phyloP scores from a whole-genome alignment of 2,888 invertebrate species.

The Meliscaeva auricollis region DNA sequence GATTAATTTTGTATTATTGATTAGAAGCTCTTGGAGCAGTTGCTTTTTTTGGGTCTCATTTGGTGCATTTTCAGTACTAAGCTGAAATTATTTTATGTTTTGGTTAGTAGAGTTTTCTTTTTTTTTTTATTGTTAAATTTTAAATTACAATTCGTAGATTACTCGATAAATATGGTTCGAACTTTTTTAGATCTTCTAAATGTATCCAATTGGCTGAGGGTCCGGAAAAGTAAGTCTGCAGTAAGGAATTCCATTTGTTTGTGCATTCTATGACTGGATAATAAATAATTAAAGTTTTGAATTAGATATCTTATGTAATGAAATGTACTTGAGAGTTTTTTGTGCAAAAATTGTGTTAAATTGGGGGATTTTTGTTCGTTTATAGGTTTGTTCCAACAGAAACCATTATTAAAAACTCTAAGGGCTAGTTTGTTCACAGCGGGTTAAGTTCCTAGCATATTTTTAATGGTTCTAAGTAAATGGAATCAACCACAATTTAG shows the following conservation, averaged over 20 bases:
- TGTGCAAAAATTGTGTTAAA: no score
- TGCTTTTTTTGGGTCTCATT: background rate
- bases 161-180: constrained; percentile 1
- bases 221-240: constrained; percentile 17
- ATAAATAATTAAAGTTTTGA: background rate
- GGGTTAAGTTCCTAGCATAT: no score
- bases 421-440: no score
- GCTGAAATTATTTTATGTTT: background rate
- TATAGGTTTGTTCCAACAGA: no score
- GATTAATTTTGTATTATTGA: background rate
- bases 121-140: background rate
- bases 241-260: background rate
- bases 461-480: no score
- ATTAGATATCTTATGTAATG: background rate
- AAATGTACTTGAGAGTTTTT: no score
- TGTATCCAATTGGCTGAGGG: constrained; percentile 14
- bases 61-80: background rate
- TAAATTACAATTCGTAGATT: constrained; percentile 11
- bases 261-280: constrained; percentile 22
- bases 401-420: no score
- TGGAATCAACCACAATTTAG: no score
- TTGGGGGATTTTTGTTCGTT: no score
- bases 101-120: background rate
- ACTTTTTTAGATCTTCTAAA: background rate
- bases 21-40: background rate